A percentile compares a stretch with the other conserved stretches of the same genome.
Conservation (phyloP, 2,888 invertebrate genomes). For the Leptopilina drosophilae region DNA sequence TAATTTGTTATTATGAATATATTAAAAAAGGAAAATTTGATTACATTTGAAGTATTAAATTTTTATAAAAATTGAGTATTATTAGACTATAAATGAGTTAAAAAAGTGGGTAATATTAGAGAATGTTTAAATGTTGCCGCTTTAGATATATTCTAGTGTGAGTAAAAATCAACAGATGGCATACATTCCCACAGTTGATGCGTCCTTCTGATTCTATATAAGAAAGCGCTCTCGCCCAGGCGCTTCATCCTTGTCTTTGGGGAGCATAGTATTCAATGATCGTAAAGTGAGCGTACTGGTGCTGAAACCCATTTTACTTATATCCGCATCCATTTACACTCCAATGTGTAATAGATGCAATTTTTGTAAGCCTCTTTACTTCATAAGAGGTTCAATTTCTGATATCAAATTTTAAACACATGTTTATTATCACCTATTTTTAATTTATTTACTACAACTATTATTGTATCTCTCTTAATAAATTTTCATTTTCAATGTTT, state of each 20-base stretch:
- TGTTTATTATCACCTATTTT: too few species aligned
- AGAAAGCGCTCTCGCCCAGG: not conserved
- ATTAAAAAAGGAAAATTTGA: too few species aligned
- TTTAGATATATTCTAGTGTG: not conserved
- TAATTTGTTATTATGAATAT: too few species aligned
- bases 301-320: conserved; percentile 84
- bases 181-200: not conserved
- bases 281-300: conserved; percentile 91
- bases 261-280: conserved; percentile 92
- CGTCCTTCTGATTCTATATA: conserved; percentile 15
- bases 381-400: conserved; percentile 73
- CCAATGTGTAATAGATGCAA: conserved; percentile 81
- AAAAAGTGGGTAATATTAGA: not conserved
- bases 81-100: not conserved
- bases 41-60: too few species aligned
- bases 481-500: too few species aligned
- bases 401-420: not conserved
- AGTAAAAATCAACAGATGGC: conserved; percentile 11
- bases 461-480: too few species aligned
- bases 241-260: conserved; percentile 84
- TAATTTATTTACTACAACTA: too few species aligned
- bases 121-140: not conserved
- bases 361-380: conserved; percentile 89
- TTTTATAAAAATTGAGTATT: too few species aligned
- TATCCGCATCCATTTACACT: conserved; percentile 80